A percentile compares a stretch with the other conserved stretches of the same genome.
These are phyloP conservation scores for Syngnathus rostellatus DNA, from an alignment of 2,797 vertebrate genomes.

Conservation along the genomic window DNA sequence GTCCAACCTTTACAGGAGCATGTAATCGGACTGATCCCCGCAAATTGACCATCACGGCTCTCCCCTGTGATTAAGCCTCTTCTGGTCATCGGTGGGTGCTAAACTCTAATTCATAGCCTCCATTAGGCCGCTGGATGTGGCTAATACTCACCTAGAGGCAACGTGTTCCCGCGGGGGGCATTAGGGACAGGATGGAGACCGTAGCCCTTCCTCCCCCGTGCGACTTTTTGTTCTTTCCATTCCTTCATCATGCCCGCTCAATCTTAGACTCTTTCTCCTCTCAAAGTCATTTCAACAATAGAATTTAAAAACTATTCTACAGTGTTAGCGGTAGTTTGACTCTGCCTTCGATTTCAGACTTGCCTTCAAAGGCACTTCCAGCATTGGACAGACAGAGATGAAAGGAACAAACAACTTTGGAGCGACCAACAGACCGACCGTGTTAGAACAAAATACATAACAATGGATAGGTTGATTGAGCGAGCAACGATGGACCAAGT, in stretches of 20 bases:
- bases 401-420: background rate
- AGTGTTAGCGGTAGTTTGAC: background rate
- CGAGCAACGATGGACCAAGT: no score
- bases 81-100: conserved; percentile 48
- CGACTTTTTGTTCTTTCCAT: conserved; percentile 20
- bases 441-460: no score
- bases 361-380: background rate
- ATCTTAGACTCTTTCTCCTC: background rate
- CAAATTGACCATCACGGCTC: no score
- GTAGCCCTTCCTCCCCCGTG: conserved; percentile 17
- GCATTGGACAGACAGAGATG: background rate
- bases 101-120: conserved; percentile 53
- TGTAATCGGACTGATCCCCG: no score
- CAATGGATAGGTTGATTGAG: no score
- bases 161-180: conserved; percentile 47
- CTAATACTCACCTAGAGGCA: conserved; percentile 56
- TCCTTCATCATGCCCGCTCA: background rate
- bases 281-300: background rate
- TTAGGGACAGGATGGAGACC: conserved; percentile 52
- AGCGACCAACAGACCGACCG: background rate
- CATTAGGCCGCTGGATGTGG: conserved; percentile 54
- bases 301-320: background rate
- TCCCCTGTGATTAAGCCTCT: conserved; percentile 38
- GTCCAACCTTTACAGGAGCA: no score
- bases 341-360: background rate